Base-by-base conservation (phyloP, 1,140 invertebrate genomes). In the Penaeus chinensis region DNA sequence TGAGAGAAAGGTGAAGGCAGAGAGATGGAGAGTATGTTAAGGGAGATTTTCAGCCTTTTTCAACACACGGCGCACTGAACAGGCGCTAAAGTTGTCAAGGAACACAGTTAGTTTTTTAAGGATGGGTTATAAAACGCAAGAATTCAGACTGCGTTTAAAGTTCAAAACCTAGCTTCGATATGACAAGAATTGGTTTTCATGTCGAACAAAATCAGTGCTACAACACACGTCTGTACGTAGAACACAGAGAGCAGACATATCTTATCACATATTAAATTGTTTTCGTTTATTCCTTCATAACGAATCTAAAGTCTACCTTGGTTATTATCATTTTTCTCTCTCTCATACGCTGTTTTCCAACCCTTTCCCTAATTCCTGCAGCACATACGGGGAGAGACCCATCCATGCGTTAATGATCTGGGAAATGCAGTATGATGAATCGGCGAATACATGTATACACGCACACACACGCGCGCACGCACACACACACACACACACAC, bases 401-500 rank as follows among this genome's bases (percentile, higher is more conserved):
- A 24, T 74, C 16, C 71, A n/a, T 74, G 2, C 37, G n/a, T 74
- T 22, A n/a, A 20, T 16, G 16, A n/a, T 22, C 71, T 27, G 3
- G 37, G n/a, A 74, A 3, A 74, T 32, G 37, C 71, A 74, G n/a
- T 24, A 74, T 32, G 32, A 32, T 32, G 32, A 32, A 32, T 32
- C 32, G 32, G 0, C 71, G 13, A 1, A 74, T 32, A 18, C 18
- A 24, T 24, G 37, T 32, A 18, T 32, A 1, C 71, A 74, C 71
- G 5, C 3, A 74, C 3, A 74, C 71, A 74, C 71, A 74, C 5
- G 37, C 71, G 37, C 71, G 71, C 24, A 22, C 71, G 2, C 71
- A 27, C 71, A 24, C 71, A 27, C 71, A 27, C 71, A 24, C 69
- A 24, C 69, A 16, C 69, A 74, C 69, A 74, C 69, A 74, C 69